A percentile compares a stretch with the other conserved stretches of the same genome.
These are phyloP conservation scores for Ceratotherium simum DNA, from an alignment of 2,113 vertebrate species.

Conservation along the genomic window DNA sequence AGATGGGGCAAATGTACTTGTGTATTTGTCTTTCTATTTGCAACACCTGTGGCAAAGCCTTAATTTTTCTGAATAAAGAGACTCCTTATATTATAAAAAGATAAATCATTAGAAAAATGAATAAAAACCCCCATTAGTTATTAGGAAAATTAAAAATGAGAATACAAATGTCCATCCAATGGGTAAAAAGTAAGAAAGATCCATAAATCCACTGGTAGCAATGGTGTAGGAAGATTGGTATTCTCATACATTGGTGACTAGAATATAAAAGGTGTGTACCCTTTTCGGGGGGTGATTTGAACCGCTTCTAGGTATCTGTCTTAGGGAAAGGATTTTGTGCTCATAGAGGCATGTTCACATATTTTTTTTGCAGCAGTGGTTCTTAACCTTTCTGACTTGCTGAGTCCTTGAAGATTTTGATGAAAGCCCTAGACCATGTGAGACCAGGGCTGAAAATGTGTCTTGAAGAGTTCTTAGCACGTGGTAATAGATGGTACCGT, in stretches of 20 bases:
- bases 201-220: not conserved
- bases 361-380: not conserved
- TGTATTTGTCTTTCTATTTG: not conserved
- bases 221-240: not conserved
- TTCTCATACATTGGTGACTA: not conserved
- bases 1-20: not conserved
- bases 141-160: not conserved
- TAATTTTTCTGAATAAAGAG: not conserved
- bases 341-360: not conserved
- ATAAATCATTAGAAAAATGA: not conserved
- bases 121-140: not conserved
- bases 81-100: not conserved
- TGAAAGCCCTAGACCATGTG: not conserved
- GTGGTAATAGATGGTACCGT: not conserved
- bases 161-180: not conserved
- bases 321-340: not conserved
- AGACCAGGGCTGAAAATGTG: not conserved
- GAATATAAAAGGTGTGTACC: not conserved
- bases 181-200: not conserved
- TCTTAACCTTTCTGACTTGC: not conserved
- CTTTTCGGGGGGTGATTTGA: not conserved
- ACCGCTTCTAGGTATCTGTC: not conserved
- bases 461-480: not conserved
- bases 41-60: not conserved
- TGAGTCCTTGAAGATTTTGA: not conserved